Base-by-base conservation (phyloP, 2,888 invertebrate species). In the Opisthograptis luteolata region DNA sequence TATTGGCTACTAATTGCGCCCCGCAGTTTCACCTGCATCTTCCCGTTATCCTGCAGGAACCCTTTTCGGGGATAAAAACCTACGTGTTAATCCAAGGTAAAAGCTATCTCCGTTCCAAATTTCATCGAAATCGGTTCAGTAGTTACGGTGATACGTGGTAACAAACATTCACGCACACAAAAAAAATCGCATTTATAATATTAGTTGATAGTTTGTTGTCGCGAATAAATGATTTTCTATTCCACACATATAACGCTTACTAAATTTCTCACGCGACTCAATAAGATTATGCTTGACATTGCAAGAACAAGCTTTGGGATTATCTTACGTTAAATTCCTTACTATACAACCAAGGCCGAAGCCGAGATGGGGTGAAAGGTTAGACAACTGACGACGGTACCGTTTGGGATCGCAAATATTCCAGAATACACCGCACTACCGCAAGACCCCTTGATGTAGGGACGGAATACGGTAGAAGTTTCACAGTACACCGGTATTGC, bases 301-400 rank as follows among this genome's bases (percentile, higher is more conserved):
- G 32, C 49, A 49, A 43, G 49, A 49, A 49, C 49, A 43, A 25
- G 40, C 47, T 9, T 5, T 25, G 10, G 32, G 42, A 39, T 37
- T 36, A 42, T 48, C 36, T 49, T 22, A 30, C 30, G 28, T 34
- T 36, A 12, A 51, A 45, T 44, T 44, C 36, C 39, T 36, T 44
- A 22, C 37, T 49, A 31, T 22, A 42, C n/a, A n/a, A n/a, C n/a
- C n/a, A n/a, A n/a, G n/a, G 34, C n/a, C 15, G 17, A 27, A n/a
- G 19, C 19, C 12, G 14, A 31, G 40, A 31, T 24, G 42, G 36
- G 34, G 39, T 44, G 27, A 44, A 39, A 51, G 44, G 50, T 44
- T 40, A 36, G 50, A 51, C 50, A 50, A 35, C 43, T 51, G 50
- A 51, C 44, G 50, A 51, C 40, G 50, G 50, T 51, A 19, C 6